Evolutionary conservation across 2,113 vertebrate genomes (phyloP), one percentile per base, ranked within the genome.

Genomic region (Syngnathoides biaculeatus): DNA sequence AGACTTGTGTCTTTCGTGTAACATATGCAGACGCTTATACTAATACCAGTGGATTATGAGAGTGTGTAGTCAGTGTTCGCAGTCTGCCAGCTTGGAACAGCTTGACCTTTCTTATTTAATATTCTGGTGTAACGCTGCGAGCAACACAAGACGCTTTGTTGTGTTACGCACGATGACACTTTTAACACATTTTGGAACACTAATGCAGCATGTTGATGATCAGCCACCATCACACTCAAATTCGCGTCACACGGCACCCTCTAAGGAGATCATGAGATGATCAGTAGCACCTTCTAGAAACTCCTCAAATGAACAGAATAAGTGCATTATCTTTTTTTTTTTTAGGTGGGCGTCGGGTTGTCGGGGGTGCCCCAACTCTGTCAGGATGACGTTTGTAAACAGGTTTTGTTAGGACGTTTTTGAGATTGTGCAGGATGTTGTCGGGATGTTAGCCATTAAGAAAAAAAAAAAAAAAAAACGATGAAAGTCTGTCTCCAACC

Each of bases 11-110:
- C 6, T 52, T 52, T 52, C 22, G 48, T 55, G 52, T 55, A 55
- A 24, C 22, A 15, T 19, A 55, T 55, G 52, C 10, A 55, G 3
- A 53, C 22, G 13, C 22, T 26, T 55, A 3, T 35, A 35, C 30
- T 35, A 55, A 24, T 55, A 55, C 10, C 11, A 26, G 12, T 55
- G 52, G 52, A 55, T 26, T 55, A 55, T 26, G 4, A 26, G 52
- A 26, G 22, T 53, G 8, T 35, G 15, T 58, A 12, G 35, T n/a
- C 11, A 20, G 5, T 72, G 42, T 48, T 35, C 75, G 24, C 52
- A 57, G 67, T 42, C 40, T 57, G 53, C 63, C 63, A 69, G 60
- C 50, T 56, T 0, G 10, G 47, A 73, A 75, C 77, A 81, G 80
- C 80, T 80, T 73, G 59, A 70, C 52, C 24, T 55, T 55, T 24